Conservation (phyloP, 2,797 vertebrate species). For the Varecia variegata region DNA sequence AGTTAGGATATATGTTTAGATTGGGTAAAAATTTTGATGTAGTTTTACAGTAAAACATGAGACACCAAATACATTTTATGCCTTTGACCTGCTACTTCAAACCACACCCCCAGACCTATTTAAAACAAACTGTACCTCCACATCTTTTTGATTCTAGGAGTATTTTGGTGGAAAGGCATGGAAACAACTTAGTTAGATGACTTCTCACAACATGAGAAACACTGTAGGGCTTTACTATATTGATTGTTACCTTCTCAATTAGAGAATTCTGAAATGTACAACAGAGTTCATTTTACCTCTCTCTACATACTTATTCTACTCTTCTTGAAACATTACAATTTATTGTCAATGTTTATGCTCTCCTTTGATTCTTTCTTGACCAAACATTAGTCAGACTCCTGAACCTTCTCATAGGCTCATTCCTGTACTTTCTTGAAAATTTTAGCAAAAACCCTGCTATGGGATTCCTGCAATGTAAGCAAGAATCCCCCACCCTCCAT, state of each 20-base stretch:
- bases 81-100: not conserved
- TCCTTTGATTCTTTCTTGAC: not conserved
- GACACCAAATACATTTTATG: not conserved
- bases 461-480: not conserved
- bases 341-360: not conserved
- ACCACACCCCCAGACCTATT: not conserved
- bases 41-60: not conserved
- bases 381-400: not conserved
- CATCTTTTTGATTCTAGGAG: not conserved
- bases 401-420: not conserved
- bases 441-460: too few species aligned
- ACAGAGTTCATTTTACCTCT: not conserved
- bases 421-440: not conserved
- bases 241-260: not conserved
- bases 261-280: not conserved
- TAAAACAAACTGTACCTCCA: not conserved
- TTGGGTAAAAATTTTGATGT: not conserved
- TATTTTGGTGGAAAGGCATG: not conserved
- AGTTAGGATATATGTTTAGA: not conserved
- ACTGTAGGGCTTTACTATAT: not conserved
- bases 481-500: not conserved
- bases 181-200: not conserved
- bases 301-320: not conserved
- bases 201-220: not conserved
- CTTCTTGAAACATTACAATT: not conserved